Evolutionary conservation across 2,113 vertebrate species (phyloP), one percentile per base, ranked within the genome.

Genomic region (Engraulis encrasicolus): DNA sequence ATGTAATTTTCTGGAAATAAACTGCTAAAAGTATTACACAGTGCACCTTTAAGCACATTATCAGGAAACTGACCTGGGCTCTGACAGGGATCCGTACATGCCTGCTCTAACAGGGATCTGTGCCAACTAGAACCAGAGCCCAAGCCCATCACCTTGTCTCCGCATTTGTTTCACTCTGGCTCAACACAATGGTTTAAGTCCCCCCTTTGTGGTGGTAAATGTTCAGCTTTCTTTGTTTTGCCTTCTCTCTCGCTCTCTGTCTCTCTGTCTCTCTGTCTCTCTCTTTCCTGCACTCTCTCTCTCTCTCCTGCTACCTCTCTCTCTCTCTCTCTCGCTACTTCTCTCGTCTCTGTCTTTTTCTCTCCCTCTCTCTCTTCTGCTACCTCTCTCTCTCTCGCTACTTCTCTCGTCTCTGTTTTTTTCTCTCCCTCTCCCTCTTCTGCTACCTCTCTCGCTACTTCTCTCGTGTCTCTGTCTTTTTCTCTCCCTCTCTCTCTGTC

Each of bases 151-250:
- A 91, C 85, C 86, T 91, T 86, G 87, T 80, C 36, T 80, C 83
- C 7, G 81, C 81, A 80, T 92, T 90, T 90, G 84, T 92, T 89
- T 87, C 86, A 66, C 74, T 89, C 82, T 86, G 80, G 85, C 87
- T 90, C 87, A 40, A 82, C 82, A 84, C 80, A 87, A 87, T 91
- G 88, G 86, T 88, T 82, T 92, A 91, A 95, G 91, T 91, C 81
- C 1, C 61, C n/a, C 85, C 85, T 88, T 93, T 93, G 91, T 91
- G 89, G 49, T 2, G 34, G 80, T 86, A 87, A 89, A 88, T 87
- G 88, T 88, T 83, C 61, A 74, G 89, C 34, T 27, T 27, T 5
- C 61, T 71, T 27, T 71, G 5, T 58, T 9, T 61, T 2, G 19
- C 54, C 7, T 1, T 61, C 54, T 23, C 54, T 61, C 3, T 27